Evolutionary conservation across 2,113 vertebrate species (phyloP).

Genomic region (Podarcis cretensis): DNA sequence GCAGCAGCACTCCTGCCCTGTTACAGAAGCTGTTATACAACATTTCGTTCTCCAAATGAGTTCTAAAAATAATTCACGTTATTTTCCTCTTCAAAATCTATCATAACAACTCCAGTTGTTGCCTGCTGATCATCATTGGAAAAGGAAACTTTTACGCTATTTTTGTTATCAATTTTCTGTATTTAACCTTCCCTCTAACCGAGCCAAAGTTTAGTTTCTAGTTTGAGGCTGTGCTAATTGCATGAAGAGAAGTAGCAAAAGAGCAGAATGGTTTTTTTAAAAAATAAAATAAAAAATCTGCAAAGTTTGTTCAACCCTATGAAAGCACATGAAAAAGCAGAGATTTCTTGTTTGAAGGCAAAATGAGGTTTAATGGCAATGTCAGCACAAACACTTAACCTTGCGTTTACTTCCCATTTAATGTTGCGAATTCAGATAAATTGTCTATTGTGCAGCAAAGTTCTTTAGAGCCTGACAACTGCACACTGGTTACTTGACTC

Average conservation of each 20-base stretch:
- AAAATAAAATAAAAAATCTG: not conserved
- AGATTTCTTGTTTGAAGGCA: not conserved
- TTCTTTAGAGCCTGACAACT: constrained; percentile 38
- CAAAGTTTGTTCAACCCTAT: not conserved
- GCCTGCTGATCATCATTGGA: not conserved
- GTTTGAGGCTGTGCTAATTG: not conserved
- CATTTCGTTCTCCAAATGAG: constrained; percentile 42
- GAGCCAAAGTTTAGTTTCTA: not conserved
- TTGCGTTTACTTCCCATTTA: constrained; percentile 57
- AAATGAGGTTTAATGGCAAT: not conserved
- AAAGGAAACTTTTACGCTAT: not conserved
- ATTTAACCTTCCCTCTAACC: not conserved
- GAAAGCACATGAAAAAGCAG: not conserved
- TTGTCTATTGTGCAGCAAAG: constrained; percentile 9
- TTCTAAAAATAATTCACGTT: constrained; percentile 43
- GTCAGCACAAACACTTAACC: not conserved
- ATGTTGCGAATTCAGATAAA: constrained; percentile 57
- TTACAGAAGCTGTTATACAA: constrained; percentile 42
- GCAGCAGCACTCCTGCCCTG: constrained; percentile 19
- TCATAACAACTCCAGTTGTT: constrained; percentile 20
- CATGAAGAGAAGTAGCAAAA: not conserved
- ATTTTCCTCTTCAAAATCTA: constrained; percentile 45
- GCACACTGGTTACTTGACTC: constrained; percentile 36
- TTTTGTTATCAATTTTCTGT: not conserved
- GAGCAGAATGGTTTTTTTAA: not conserved